Conservation (phyloP, 2,113 vertebrate genomes). For the Xiphophorus maculatus region DNA sequence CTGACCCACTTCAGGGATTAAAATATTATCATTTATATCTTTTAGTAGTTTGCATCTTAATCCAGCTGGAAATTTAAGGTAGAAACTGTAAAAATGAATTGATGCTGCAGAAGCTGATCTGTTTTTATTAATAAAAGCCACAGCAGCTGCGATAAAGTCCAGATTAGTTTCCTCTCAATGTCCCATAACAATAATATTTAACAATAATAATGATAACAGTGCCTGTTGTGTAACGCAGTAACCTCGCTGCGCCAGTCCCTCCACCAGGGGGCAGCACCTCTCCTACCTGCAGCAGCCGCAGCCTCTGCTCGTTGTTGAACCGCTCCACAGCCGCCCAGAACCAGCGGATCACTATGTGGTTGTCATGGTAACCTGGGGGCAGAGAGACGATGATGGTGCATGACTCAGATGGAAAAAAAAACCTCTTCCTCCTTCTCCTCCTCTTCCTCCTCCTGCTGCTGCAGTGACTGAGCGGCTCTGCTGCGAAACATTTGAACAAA, state of each 20-base stretch:
- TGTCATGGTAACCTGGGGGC: conserved; percentile 94
- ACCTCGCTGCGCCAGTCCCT: background rate
- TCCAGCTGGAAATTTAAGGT: background rate
- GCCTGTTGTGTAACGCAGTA: too few relatives aligned
- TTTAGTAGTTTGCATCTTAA: background rate
- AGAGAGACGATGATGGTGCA: conserved; percentile 49
- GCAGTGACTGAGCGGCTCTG: conserved; percentile 8
- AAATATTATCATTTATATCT: background rate
- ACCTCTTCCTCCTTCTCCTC: background rate
- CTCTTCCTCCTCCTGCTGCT: background rate
- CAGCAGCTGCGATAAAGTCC: too few relatives aligned
- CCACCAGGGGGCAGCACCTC: conserved; percentile 51
- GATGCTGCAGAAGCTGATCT: too few relatives aligned
- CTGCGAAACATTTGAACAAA: background rate
- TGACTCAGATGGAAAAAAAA: conserved; percentile 61
- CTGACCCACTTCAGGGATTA: background rate
- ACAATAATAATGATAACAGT: too few relatives aligned
- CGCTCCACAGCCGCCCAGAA: conserved; percentile 99
- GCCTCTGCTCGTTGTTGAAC: conserved; percentile 98
- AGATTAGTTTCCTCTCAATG: too few relatives aligned
- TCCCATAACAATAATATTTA: too few relatives aligned
- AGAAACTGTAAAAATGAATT: background rate
- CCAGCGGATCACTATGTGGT: conserved; percentile 98
- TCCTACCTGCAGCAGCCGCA: conserved; percentile 93
- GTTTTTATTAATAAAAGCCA: too few relatives aligned